Evolutionary conservation across 2,888 invertebrate species (phyloP), one percentile per base, ranked within the genome.

Genomic region (Mesoligia furuncula): DNA sequence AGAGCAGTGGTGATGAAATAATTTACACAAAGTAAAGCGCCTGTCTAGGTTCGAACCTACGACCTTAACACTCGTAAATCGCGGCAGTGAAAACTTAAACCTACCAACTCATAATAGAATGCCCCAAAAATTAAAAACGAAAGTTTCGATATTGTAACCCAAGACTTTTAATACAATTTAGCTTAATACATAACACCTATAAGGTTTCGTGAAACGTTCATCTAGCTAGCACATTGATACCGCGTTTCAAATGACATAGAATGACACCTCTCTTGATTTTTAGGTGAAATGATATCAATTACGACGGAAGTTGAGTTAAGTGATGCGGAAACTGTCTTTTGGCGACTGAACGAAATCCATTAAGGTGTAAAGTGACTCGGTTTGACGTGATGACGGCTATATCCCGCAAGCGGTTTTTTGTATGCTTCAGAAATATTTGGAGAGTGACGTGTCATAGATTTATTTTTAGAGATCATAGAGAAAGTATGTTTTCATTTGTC

Each of bases 291-390:
- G 94, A 95, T 96, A 96, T 95, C 96, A 93, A 94, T 96, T 95
- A 93, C 95, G 92, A 88, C 94, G 96, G 96, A 96, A 96, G 94
- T 95, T 91, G 91, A 91, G 93, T 90, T 94, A 95, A 96, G 95
- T 95, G 96, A 94, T 79, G 95, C 92, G 95, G 95, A 96, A 96
- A 96, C 93, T 95, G 95, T 95, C 95, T 93, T 94, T 94, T 94
- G 93, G 92, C 92, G 90, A 92, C 90, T 92, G 92, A 92, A 92
- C 91, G 91, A 91, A 92, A 91, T 94, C 94, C 95, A 95, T 95
- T 95, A 94, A 90, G 92, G 95, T 95, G 94, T 95, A 92, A 94
- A 93, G 92, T 94, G 93, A 95, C 93, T 92, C 83, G 91, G 88
- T 91, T 91, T 93, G 94, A 94, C 94, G 89, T 92, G 91, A 92